Percentiles rank a stretch among this genome's conserved stretches.
Evolutionary conservation across 2,797 vertebrate species (phyloP).

Genomic region (Bradypodion pumilum): DNA sequence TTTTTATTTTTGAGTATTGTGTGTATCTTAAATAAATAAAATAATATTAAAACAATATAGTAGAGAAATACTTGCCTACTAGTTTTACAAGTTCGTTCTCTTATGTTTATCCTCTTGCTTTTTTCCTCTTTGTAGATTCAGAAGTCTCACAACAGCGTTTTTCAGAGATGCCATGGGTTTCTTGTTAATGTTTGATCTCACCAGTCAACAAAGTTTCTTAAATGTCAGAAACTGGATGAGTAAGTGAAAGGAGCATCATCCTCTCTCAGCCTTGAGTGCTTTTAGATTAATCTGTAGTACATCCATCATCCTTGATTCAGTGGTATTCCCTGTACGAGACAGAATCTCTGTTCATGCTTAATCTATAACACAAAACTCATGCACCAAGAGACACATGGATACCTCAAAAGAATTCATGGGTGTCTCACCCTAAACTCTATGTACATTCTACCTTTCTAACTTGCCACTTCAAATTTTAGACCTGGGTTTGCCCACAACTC

Average conservation of each 20-base stretch:
- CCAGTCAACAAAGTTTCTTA: constrained; percentile 96
- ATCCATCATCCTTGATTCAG: neutral
- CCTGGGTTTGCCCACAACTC: no score
- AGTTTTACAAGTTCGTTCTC: neutral
- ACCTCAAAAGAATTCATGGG: neutral
- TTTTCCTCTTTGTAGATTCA: constrained; percentile 78
- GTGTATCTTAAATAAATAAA: no score
- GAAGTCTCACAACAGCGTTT: constrained; percentile 94
- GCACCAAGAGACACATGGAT: neutral
- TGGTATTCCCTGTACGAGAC: neutral
- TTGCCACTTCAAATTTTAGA: no score
- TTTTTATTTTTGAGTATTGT: no score
- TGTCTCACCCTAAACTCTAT: no score
- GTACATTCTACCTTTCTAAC: no score
- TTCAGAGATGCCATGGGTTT: constrained; percentile 98
- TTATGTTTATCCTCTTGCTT: neutral
- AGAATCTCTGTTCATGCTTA: neutral
- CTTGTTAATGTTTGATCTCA: constrained; percentile 95
- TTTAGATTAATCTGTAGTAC: neutral
- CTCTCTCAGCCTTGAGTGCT: neutral
- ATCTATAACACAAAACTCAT: neutral
- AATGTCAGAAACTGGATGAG: constrained; percentile 99
- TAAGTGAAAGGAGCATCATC: constrained; percentile 70
- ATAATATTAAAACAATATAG: neutral
- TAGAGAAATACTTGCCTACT: neutral